Evolutionary conservation across 2,113 vertebrate species (phyloP), one percentile per base, ranked within the genome.

Genomic region (Vimba vimba): DNA sequence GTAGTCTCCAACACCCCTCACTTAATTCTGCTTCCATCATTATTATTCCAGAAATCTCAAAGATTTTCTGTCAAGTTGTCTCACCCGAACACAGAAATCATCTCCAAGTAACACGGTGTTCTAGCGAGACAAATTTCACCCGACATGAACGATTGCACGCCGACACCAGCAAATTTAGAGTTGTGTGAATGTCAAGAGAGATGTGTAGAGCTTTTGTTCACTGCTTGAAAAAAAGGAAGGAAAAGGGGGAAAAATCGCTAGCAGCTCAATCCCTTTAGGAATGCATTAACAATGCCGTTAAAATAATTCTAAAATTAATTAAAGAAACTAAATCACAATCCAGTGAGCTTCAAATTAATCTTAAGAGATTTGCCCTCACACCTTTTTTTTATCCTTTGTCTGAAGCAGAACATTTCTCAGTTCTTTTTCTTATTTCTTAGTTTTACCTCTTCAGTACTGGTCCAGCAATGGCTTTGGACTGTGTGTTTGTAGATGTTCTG

Each of bases 341-440:
- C 93, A 94, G 91, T 92, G 92, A 93, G 91, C 91, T 93, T 94
- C 91, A 94, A 95, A 95, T 95, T 93, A 94, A 95, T 96, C 94
- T 93, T 90, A 89, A 90, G 93, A 94, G 93, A 93, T 93, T 93
- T 94, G 89, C 91, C 92, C 91, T 91, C 90, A 85, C 93, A 92
- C 91, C 86, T 92, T 89, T 91, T 93, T 90, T 91, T 86, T 83
- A 90, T 90, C 89, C 90, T 91, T 80, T 77, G 82, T 62, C 66
- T 47, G 36, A 66, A 57, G 45, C 78, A 73, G 75, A 88, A 85
- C 59, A 45, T 82, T 77, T 47, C 45, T 66, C 73, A 27, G 74
- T 73, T 86, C 0, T n/a, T 79, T 33, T 79, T 39, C 76, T 60
- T 47, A 43, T 47, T 74, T 47, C 36, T 3, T 21, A 71, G 36